Evolutionary conservation across 1,140 invertebrate species (phyloP).

Genomic region (Hormaphis cornu): DNA sequence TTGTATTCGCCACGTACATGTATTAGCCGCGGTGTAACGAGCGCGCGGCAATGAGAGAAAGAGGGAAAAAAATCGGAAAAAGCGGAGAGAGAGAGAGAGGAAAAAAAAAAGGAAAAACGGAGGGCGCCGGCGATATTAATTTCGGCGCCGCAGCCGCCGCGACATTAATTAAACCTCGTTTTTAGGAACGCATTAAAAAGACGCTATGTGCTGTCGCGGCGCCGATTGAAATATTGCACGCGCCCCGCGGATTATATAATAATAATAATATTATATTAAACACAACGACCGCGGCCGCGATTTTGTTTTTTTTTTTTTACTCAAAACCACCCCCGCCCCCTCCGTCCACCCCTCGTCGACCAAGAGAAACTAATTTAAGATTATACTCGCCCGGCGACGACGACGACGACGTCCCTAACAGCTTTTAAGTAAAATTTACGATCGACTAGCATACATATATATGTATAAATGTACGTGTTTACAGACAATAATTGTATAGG

Average conservation of each 20-base stretch:
- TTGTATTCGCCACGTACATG: neutral
- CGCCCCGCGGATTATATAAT: conserved; percentile 27
- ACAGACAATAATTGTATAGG: too few species aligned
- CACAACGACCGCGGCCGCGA: conserved; percentile 4
- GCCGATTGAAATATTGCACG: conserved; percentile 30
- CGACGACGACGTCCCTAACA: conserved; percentile 19
- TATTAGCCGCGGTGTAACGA: neutral
- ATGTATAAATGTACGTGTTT: too few species aligned
- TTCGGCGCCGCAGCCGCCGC: conserved; percentile 20
- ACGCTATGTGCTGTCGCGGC: conserved; percentile 28
- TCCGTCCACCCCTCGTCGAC: neutral
- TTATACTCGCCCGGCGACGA: neutral
- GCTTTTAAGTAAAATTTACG: conserved; percentile 27
- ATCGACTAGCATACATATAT: conserved; percentile 12
- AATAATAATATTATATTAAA: too few species aligned
- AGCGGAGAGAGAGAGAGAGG: neutral
- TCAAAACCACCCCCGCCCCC: neutral
- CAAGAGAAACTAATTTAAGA: conserved; percentile 25
- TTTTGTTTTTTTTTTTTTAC: conserved; percentile 7
- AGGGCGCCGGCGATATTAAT: conserved; percentile 22
- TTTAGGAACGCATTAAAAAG: conserved; percentile 31
- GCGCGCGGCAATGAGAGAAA: neutral
- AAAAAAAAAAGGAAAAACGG: neutral
- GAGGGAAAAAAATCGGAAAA: conserved; percentile 1
- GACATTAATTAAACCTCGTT: conserved; percentile 33